These are phyloP conservation scores for Plecturocebus donacophilus DNA, from an alignment of 2,113 vertebrate species.

Conservation along the genomic window DNA sequence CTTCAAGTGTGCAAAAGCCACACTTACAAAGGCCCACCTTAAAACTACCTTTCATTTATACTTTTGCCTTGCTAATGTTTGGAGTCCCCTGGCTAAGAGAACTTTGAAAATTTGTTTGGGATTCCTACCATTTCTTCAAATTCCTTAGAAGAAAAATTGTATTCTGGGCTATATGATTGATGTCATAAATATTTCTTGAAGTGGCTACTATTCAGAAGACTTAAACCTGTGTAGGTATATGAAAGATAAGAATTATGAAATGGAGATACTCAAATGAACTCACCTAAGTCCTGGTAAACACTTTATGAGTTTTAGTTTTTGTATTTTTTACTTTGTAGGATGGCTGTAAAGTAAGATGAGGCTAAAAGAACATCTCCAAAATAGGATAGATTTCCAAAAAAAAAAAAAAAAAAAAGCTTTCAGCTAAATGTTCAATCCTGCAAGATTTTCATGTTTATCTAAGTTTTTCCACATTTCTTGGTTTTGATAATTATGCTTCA, in stretches of 20 bases:
- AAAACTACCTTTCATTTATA: not conserved
- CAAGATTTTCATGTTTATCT: not conserved
- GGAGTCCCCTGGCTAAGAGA: not conserved
- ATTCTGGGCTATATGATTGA: not conserved
- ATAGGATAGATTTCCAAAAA: not conserved
- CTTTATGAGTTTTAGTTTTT: not conserved
- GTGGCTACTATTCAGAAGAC: not conserved
- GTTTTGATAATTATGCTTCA: not conserved
- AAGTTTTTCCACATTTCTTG: not conserved
- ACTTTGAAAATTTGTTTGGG: not conserved
- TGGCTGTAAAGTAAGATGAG: not conserved
- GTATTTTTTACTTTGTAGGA: not conserved
- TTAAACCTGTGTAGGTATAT: not conserved
- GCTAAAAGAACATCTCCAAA: slow-evolving; percentile 25
- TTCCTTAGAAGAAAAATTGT: not conserved
- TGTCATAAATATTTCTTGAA: not conserved
- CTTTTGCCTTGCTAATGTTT: not conserved
- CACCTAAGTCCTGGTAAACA: not conserved
- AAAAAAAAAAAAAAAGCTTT: not conserved
- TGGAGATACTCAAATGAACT: not conserved
- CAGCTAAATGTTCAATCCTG: not conserved
- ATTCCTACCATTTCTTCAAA: not conserved
- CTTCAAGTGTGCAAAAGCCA: not conserved
- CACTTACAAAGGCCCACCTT: not conserved
- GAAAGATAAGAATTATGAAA: not conserved